Percentiles rank a stretch among this genome's conserved stretches.
phyloP scores from a whole-genome alignment of 1,140 invertebrate genomes.

The Drosophila santomea region DNA sequence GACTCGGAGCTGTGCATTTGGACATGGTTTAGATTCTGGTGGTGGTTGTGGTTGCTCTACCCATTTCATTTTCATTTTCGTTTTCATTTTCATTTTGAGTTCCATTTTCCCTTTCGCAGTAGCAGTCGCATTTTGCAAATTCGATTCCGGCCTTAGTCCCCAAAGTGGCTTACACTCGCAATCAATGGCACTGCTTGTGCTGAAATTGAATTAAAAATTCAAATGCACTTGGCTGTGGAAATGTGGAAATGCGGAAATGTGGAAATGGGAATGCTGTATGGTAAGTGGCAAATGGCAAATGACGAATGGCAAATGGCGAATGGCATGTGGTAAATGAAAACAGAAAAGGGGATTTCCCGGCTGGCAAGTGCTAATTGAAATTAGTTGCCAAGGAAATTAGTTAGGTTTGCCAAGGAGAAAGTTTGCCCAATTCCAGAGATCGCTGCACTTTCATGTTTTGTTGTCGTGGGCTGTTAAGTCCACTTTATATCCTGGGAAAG shows the following conservation, averaged over 20 bases:
- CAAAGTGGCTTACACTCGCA: slow-evolving; percentile 25
- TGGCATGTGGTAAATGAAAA: slow-evolving; percentile 1
- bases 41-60: background rate
- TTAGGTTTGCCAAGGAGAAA: background rate
- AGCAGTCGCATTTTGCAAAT: slow-evolving; percentile 13
- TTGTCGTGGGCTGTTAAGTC: background rate
- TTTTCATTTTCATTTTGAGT: background rate
- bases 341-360: background rate
- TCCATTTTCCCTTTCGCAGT: background rate
- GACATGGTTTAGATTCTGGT: background rate
- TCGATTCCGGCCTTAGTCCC: slow-evolving; percentile 34
- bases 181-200: slow-evolving; percentile 21
- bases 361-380: slow-evolving; percentile 44
- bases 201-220: slow-evolving; percentile 66
- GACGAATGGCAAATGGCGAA: too few relatives aligned
- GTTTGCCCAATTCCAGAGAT: slow-evolving; percentile 5
- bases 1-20: slow-evolving; percentile 8
- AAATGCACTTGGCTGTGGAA: slow-evolving; percentile 28
- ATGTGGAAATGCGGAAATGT: slow-evolving; percentile 5
- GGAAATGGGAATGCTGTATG: background rate
- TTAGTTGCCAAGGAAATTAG: too few relatives aligned
- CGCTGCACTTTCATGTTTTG: slow-evolving; percentile 3
- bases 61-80: background rate
- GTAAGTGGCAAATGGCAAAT: too few relatives aligned
- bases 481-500: background rate